Evolutionary conservation across 1,140 invertebrate genomes (phyloP).

Genomic region (Meloidogyne hapla): DNA sequence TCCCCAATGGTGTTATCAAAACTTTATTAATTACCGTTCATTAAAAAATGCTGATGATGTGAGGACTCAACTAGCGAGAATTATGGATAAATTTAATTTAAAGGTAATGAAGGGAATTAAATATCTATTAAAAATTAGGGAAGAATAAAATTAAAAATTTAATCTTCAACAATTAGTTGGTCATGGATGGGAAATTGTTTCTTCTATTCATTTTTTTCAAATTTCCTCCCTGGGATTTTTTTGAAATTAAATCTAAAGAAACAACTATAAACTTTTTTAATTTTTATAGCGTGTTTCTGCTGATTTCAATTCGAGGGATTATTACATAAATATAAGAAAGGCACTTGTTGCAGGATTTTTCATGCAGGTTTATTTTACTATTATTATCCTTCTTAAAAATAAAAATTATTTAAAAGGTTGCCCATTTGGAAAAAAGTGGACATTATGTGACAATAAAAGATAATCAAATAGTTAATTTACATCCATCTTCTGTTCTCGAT

Average conservation of each 20-base stretch:
- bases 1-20: conserved; percentile 97
- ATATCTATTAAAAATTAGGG: no score
- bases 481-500: conserved; percentile 95
- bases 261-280: neutral
- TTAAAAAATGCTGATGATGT: conserved; percentile 89
- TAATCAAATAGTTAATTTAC: conserved; percentile 96
- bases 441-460: conserved; percentile 98
- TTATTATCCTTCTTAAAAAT: neutral
- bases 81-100: conserved; percentile 88
- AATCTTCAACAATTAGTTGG: no score
- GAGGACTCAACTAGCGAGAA: conserved; percentile 77
- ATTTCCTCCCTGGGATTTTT: conserved; percentile 38
- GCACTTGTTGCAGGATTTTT: conserved; percentile 96
- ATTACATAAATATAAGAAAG: conserved; percentile 97
- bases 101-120: conserved; percentile 68
- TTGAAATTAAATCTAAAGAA: neutral
- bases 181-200: no score
- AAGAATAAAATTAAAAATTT: no score
- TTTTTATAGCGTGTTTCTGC: conserved; percentile 72
- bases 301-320: conserved; percentile 97
- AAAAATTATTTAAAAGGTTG: conserved; percentile 71
- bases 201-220: no score
- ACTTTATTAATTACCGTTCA: conserved; percentile 97
- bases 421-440: conserved; percentile 88
- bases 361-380: conserved; percentile 80